Conservation (phyloP, 2,888 invertebrate species). For the Epicampocera succincta region DNA sequence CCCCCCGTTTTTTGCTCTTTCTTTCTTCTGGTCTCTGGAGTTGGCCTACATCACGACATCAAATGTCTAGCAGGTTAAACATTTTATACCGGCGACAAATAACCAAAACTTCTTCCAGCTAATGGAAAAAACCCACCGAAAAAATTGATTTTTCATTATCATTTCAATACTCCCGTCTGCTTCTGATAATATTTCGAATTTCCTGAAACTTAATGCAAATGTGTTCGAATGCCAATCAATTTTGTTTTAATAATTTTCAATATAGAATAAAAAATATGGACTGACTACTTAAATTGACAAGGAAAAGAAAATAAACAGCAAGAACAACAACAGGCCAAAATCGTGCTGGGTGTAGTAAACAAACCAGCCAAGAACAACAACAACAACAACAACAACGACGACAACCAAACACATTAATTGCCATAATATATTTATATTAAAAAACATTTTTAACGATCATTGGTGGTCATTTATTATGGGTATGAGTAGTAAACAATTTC, state of each 20-base stretch:
- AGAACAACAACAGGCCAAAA: slow-evolving; percentile 8
- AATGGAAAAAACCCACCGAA: no score
- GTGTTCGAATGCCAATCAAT: slow-evolving; percentile 7
- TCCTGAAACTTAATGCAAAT: background rate
- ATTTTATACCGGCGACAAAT: no score
- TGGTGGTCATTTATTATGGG: slow-evolving; percentile 62
- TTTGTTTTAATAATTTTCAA: slow-evolving; percentile 24
- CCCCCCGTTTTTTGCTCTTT: no score
- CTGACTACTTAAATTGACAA: background rate
- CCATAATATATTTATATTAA: slow-evolving; percentile 42
- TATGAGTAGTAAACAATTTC: slow-evolving; percentile 22
- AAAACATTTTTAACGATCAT: slow-evolving; percentile 47
- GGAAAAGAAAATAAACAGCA: no score
- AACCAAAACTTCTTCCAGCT: no score
- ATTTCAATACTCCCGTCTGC: no score
- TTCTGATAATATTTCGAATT: no score
- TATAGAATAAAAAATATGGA: slow-evolving; percentile 19
- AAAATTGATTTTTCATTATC: no score
- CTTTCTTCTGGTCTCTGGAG: no score
- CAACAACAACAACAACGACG: slow-evolving; percentile 4
- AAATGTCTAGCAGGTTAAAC: no score
- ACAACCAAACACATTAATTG: slow-evolving; percentile 16
- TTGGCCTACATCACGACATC: no score
- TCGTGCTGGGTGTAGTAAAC: slow-evolving; percentile 34
- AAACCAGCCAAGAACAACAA: slow-evolving; percentile 11